Evolutionary conservation across 2,797 vertebrate species (phyloP), one percentile per base, ranked within the genome.

Genomic region (Megalops cyprinoides): DNA sequence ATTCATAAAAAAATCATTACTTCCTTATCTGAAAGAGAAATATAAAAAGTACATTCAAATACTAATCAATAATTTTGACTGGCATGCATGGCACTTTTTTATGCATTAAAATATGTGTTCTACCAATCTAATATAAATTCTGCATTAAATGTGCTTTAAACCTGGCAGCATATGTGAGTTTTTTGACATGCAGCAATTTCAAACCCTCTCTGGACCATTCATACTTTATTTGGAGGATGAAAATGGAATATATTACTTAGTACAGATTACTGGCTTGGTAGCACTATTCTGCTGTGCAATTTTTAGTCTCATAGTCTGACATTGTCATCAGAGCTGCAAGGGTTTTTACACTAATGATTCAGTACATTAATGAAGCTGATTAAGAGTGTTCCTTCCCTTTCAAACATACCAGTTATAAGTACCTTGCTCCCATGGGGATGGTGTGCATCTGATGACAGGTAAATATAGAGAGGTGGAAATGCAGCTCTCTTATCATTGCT

Each of bases 331-430:
- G 44, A 76, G 58, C 74, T 51, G 46, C 55, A 81, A 39, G 42
- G 23, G 44, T 31, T 69, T 80, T 73, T 65, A 9, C 14, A 49
- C 15, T 65, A 51, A 79, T 74, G 31, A 81, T 75, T 75, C 73
- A 51, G 37, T 76, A 65, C 48, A 58, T 74, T 20, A 75, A 74
- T 81, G 42, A 75, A 48, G 39, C 42, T 81, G 71, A 75, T 48
- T 23, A 51, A 58, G 18, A 37, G 53, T 71, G 74, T 62, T 58
- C 49, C 42, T 37, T 46, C 48, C 49, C 25, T 56, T 31, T 56
- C 62, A 62, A 78, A 58, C 53, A 25, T 80, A 53, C n/a, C 74
- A n/a, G 49, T 55, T 74, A 51, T 60, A 58, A 60, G 25, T 8
- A 14, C 10, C 58, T 28, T 5, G 0, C 10, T 10, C 58, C 58